phyloP scores from a whole-genome alignment of 2,888 invertebrate species.

The Diarsia dahlii region DNA sequence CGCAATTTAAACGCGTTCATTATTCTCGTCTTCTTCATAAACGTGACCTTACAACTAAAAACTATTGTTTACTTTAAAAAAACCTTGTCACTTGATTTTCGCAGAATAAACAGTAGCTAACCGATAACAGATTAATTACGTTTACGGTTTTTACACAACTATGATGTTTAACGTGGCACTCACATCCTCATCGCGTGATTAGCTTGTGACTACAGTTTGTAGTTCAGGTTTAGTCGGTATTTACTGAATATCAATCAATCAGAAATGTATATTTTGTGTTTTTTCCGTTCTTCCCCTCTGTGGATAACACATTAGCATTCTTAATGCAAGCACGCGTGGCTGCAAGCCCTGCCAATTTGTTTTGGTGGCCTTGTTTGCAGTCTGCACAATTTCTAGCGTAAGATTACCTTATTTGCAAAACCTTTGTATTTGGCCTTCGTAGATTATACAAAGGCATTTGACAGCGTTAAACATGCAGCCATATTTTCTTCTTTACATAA shows the following conservation, averaged over 20 bases:
- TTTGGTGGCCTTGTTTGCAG: not conserved
- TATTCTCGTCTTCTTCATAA: not conserved
- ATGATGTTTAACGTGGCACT: not conserved
- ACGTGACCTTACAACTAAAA: not conserved
- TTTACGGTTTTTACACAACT: constrained; percentile 26
- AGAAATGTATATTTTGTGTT: not conserved
- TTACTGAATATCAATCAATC: not conserved
- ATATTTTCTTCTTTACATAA: too few species aligned
- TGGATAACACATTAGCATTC: not conserved
- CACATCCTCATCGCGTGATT: constrained; percentile 24
- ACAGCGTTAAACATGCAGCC: too few species aligned
- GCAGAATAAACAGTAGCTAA: constrained; percentile 29
- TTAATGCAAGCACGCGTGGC: not conserved
- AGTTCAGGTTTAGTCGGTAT: not conserved
- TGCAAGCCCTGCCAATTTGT: not conserved
- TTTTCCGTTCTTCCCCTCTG: not conserved
- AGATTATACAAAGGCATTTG: too few species aligned
- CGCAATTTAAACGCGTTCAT: not conserved
- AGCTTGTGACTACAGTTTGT: not conserved
- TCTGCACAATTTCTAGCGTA: not conserved
- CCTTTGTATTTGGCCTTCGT: too few species aligned
- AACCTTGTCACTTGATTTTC: constrained; percentile 9
- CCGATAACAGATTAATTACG: constrained; percentile 15
- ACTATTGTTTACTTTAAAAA: not conserved
- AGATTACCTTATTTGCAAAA: not conserved